A percentile compares a stretch with the other conserved stretches of the same genome.
phyloP scores from a whole-genome alignment of 2,113 vertebrate genomes.

The Ornithorhynchus anatinus region DNA sequence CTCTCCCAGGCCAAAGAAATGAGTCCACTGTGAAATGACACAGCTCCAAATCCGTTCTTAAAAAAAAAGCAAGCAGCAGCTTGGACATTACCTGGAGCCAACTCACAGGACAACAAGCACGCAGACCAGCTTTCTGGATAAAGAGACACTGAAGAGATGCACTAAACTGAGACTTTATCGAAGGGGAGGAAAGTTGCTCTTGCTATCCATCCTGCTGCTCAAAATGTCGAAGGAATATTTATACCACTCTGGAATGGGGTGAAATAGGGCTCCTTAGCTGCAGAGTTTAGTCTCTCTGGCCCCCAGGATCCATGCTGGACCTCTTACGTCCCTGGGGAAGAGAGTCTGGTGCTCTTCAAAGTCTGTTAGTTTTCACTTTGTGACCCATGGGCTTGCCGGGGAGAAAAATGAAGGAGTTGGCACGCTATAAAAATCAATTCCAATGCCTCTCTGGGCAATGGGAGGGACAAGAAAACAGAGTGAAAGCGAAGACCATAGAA shows the following conservation, averaged over 20 bases:
- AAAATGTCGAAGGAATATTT: not conserved
- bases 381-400: not conserved
- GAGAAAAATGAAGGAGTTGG: not conserved
- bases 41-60: not conserved
- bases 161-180: not conserved
- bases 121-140: not conserved
- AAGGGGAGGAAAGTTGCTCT: not conserved
- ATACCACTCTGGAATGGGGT: not conserved
- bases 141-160: not conserved
- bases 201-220: not conserved
- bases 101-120: not conserved
- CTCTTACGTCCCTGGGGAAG: not conserved
- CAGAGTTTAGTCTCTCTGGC: not conserved
- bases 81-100: not conserved
- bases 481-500: rapidly evolving
- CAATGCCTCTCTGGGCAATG: not conserved
- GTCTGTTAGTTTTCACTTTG: not conserved
- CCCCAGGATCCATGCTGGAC: not conserved
- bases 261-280: not conserved
- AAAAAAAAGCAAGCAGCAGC: not conserved
- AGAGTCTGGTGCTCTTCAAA: not conserved
- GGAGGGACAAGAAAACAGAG: no score
- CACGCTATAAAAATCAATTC: not conserved
- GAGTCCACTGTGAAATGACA: not conserved
- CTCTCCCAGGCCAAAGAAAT: not conserved